Base-by-base conservation (phyloP, 1,140 invertebrate species). In the Aplysia californica region DNA sequence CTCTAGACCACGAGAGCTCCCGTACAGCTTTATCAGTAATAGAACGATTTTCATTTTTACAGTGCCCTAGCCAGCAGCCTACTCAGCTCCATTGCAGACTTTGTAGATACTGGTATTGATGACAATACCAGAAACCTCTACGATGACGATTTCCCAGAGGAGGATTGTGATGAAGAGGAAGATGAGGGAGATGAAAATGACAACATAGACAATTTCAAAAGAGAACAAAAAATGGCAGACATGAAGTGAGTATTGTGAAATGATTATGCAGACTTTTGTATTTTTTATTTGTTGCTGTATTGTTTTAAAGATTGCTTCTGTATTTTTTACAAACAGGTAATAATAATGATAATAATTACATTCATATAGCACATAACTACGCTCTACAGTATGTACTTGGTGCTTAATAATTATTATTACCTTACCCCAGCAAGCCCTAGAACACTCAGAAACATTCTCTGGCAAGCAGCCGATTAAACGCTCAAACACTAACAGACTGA, bases 91-190 rank as follows among this genome's bases (percentile, higher is more conserved):
- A 92, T 92, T 66, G 90, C 89, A 3, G 88, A 91, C 77, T 91
- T 91, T 79, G 81, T 93, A 33, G 87, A 91, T 36, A 87, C 86
- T 29, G 89, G 89, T 39, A 90, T 92, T 55, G 91, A 92, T 77
- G 91, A 92, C 61, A 87, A 89, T 38, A 88, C 88, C 6, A 82
- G 83, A 23, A 79, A 82, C 56, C 80, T 90, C 66, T 89, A 83
- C 78, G 84, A 88, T 75, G 81, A 77, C 1, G 75, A 58, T n/a
- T 74, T 75, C 68, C n/a, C 20, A 23, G 64, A 44, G n/a, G 38
- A n/a, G 1, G 64, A 59, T 3, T 70, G 61, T 73, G 65, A 50
- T 15, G 33, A 67, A 23, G 69, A 59, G 29, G 39, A 73, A 21
- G 70, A 75, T 31, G 58, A 33, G 5, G 74, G 55, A 20, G 77